These are phyloP conservation scores for Cinclus mexicanus DNA, from an alignment of 2,113 vertebrate species.

Conservation along the genomic window DNA sequence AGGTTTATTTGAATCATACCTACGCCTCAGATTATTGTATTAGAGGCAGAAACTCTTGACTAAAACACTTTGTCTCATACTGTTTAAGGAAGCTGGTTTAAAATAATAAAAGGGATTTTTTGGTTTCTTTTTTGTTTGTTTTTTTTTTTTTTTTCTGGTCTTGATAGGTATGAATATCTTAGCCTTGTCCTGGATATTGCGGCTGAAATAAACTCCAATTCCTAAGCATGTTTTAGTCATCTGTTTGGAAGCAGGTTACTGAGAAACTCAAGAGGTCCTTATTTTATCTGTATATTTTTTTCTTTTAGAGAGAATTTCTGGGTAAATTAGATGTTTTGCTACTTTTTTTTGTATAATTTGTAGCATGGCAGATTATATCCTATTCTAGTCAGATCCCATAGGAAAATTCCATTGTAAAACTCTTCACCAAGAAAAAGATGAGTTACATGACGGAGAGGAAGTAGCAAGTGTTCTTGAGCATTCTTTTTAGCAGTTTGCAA, in stretches of 20 bases:
- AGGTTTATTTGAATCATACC: neutral
- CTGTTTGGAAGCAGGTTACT: neutral
- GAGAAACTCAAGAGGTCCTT: neutral
- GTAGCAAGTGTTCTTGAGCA: neutral
- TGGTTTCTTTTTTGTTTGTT: too few relatives aligned
- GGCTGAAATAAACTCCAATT: neutral
- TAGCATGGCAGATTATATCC: neutral
- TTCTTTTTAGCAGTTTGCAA: neutral
- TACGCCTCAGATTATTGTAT: neutral
- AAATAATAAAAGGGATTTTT: accelerated
- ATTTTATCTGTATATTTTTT: neutral
- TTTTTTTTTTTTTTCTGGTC: neutral
- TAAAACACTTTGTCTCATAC: neutral
- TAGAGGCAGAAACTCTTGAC: neutral
- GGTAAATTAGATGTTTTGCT: neutral
- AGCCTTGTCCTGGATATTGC: neutral
- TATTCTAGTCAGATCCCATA: neutral
- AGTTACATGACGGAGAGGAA: neutral
- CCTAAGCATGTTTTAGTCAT: neutral
- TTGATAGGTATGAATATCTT: neutral
- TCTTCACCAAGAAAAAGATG: neutral
- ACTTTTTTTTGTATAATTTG: neutral
- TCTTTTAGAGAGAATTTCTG: neutral
- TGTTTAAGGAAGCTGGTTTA: neutral
- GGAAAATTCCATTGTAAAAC: neutral